phyloP scores from a whole-genome alignment of 2,888 invertebrate genomes.

The Bruchidius siliquastri region DNA sequence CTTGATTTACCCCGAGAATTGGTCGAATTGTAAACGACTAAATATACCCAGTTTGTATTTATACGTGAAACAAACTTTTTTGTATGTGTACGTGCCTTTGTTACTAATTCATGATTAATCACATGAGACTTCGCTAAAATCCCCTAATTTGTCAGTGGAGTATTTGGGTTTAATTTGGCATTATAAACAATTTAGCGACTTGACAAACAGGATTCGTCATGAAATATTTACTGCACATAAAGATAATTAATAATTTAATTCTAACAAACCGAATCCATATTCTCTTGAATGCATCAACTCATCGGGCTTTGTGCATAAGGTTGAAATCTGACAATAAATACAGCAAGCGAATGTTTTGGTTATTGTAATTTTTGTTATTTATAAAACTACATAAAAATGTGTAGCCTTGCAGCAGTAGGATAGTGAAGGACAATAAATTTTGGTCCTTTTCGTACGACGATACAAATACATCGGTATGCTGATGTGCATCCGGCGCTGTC shows the following conservation, averaged over 20 bases:
- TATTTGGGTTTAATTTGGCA: conserved; percentile 21
- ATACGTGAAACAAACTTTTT: not conserved
- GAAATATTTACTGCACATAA: conserved; percentile 44
- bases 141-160: not conserved
- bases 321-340: not conserved
- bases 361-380: too few species aligned
- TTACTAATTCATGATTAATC: not conserved
- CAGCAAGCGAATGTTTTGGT: too few species aligned
- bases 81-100: not conserved
- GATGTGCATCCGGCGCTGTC: too few species aligned
- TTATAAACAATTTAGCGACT: conserved; percentile 20
- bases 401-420: too few species aligned
- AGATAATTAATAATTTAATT: conserved; percentile 47
- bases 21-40: not conserved
- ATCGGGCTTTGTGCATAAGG: not conserved
- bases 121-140: not conserved
- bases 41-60: not conserved
- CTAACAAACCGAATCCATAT: conserved; percentile 14
- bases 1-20: not conserved
- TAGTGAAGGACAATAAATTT: too few species aligned
- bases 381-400: too few species aligned
- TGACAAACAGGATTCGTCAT: conserved; percentile 44
- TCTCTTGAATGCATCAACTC: conserved; percentile 40
- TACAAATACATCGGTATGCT: too few species aligned
- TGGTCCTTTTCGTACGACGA: too few species aligned